Evolutionary conservation across 2,797 vertebrate species (phyloP).

Genomic region (Natrix natrix): DNA sequence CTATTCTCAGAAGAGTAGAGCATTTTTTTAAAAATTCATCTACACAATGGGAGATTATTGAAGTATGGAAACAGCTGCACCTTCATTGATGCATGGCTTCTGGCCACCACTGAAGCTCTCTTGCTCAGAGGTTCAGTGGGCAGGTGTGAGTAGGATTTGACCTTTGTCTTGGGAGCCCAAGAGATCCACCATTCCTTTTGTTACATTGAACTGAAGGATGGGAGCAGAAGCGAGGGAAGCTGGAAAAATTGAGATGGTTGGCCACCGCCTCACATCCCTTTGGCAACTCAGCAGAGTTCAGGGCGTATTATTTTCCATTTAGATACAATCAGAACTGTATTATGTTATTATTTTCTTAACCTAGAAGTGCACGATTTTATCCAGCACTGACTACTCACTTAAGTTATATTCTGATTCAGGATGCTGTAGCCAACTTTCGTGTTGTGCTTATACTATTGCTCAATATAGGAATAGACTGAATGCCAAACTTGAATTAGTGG

Average conservation of each 20-base stretch:
- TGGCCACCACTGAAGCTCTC: not conserved
- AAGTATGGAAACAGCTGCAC: conserved; percentile 1
- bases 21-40: not conserved
- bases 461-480: not conserved
- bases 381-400: not conserved
- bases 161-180: not conserved
- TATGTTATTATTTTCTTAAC: not conserved
- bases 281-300: not conserved
- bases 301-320: not conserved
- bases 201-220: not conserved
- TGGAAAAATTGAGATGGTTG: not conserved
- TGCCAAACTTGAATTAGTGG: not conserved
- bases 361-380: not conserved
- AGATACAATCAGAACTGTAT: conserved; percentile 5
- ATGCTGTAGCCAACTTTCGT: not conserved
- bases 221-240: not conserved
- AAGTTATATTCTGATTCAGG: not conserved
- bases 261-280: not conserved
- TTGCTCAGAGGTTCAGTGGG: not conserved
- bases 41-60: not conserved
- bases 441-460: not conserved
- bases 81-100: not conserved
- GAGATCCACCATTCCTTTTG: not conserved
- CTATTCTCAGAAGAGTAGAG: not conserved
- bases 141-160: not conserved